Evolutionary conservation across 2,888 invertebrate species (phyloP), one percentile per base, ranked within the genome.

Genomic region (Morpho achilles): DNA sequence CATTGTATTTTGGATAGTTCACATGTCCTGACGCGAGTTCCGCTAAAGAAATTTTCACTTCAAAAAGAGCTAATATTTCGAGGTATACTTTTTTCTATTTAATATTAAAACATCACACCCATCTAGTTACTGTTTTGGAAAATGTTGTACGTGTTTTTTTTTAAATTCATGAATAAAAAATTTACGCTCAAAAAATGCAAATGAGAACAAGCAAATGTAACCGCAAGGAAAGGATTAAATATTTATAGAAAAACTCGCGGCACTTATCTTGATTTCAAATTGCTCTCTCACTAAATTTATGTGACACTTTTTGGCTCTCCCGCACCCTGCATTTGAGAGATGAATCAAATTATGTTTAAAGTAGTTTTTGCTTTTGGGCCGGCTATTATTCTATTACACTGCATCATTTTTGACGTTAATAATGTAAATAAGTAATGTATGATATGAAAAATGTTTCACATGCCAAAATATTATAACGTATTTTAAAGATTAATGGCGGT

Each of bases 201-300:
- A 57, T 42, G 47, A 10, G 32, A 16, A 57, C 48, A 60, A 56
- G 50, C 44, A 46, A 57, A 58, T 53, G 50, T 51, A 48, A 55
- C 61, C 53, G 47, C 50, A 58, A 60, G 53, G 50, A 53, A 56
- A 52, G 58, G 60, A 60, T 63, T 63, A 60, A 60, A 56, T 56
- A 53, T 60, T 60, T 58, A 63, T 58, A 63, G 44, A 62, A 60
- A 62, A 60, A 60, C 56, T 63, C 58, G 56, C 46, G 56, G 58
- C 50, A 58, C 60, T 63, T 63, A 63, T 58, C 62, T 63, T 58
- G 60, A 63, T 60, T 60, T 63, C 60, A 60, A 63, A 63, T 63
- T 56, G 60, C 60, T 63, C 60, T 58, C 45, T 40, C 47, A 58
- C 47, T 62, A 56, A 60, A 63, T 63, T 60, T 60, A 63, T 58